Evolutionary conservation across 1,140 invertebrate genomes (phyloP).

Genomic region (Manduca sexta): DNA sequence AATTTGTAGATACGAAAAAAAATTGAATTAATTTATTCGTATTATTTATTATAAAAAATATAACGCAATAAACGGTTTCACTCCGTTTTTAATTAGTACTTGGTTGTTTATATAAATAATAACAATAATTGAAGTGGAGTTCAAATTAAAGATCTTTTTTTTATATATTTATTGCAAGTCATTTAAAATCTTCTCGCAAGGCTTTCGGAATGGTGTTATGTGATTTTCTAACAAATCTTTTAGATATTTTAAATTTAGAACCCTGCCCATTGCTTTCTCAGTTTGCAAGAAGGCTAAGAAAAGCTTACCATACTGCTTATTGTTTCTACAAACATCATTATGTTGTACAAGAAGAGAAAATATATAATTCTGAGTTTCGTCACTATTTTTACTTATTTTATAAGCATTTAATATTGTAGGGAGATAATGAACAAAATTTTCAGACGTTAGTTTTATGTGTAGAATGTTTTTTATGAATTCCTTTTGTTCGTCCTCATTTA

Average conservation of each 20-base stretch:
- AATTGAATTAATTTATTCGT: no score
- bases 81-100: no score
- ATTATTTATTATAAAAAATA: no score
- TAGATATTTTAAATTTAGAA: conserved; percentile 3
- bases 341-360: conserved; percentile 18
- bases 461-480: conserved; percentile 25
- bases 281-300: conserved; percentile 33
- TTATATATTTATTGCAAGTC: conserved; percentile 2
- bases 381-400: conserved; percentile 29
- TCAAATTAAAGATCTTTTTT: no score
- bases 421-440: conserved; percentile 33
- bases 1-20: no score
- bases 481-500: conserved; percentile 17
- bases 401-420: conserved; percentile 31
- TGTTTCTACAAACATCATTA: conserved; percentile 11
- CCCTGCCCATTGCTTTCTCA: conserved; percentile 9
- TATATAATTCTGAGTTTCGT: conserved; percentile 29
- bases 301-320: conserved; percentile 41
- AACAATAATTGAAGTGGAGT: no score
- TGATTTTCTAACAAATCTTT: conserved; percentile 29
- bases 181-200: conserved; percentile 32
- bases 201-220: conserved; percentile 32
- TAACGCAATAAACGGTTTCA: no score
- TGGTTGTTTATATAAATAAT: no score
- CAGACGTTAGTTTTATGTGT: conserved; percentile 16